Percentiles rank a stretch among this genome's conserved stretches.
Conservation (phyloP, 2,113 vertebrate genomes). For the Emberiza fucata region DNA sequence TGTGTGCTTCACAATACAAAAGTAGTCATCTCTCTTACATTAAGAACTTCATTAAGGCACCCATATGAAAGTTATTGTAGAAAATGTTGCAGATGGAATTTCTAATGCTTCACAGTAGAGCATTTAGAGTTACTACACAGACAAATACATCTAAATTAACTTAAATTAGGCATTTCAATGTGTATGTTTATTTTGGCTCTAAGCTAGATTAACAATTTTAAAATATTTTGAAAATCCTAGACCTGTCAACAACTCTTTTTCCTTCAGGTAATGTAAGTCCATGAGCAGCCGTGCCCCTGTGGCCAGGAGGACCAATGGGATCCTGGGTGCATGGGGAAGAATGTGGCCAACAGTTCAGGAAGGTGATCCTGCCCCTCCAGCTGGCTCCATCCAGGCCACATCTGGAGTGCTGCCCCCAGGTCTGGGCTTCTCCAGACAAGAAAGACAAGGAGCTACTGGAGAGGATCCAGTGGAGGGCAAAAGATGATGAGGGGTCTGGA, state of each 20-base stretch:
- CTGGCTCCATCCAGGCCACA: not conserved
- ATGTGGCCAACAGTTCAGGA: no score
- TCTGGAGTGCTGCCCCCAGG: not conserved
- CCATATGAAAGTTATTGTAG: not conserved
- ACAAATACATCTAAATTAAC: not conserved
- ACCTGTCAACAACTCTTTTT: not conserved
- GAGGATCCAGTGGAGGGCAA: not conserved
- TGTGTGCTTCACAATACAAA: not conserved
- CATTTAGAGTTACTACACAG: not conserved
- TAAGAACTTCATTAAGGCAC: not conserved
- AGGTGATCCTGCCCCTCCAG: not conserved
- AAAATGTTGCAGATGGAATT: not conserved
- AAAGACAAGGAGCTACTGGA: not conserved
- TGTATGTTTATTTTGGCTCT: not conserved
- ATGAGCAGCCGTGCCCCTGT: not conserved
- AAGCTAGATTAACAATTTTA: not conserved
- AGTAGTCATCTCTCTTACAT: not conserved
- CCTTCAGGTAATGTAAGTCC: not conserved
- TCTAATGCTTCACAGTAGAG: not conserved
- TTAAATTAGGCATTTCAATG: not conserved
- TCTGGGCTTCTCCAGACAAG: not conserved
- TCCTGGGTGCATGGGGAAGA: rapidly evolving
- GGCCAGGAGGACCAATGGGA: not conserved
- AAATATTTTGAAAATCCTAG: rapidly evolving
- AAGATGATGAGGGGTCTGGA: not conserved